Base-by-base conservation (phyloP, 1,140 invertebrate genomes). In the Drosophila ercepeae region DNA sequence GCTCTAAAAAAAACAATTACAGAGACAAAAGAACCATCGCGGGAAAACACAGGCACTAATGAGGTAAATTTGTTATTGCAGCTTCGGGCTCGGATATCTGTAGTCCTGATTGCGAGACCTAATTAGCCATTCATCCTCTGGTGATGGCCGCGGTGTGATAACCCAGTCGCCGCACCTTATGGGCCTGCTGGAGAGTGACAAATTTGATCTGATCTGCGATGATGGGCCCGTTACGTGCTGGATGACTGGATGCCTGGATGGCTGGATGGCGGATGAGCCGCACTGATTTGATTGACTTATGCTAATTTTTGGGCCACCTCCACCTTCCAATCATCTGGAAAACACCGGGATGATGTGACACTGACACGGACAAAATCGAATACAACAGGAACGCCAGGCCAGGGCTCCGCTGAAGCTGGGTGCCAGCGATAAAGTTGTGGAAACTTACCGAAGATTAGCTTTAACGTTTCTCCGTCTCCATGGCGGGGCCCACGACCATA, bases 21-120 rank as follows among this genome's bases (percentile, higher is more conserved):
- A 23, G 29, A 44, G 21, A 16, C 49, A 52, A 71, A 51, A 36
- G 50, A 36, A 41, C 42, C 21, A 27, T 23, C 14, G 59, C 41
- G 21, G 19, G 53, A 50, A 25, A 0, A 29, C 32, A 19, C 41
- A 45, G n/a, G 54, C 71, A 70, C 60, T 82, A 83, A 83, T 83
- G 14, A 68, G 44, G 36, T 34, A 55, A 65, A 60, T 78, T 77
- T 58, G 8, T 46, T 16, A 39, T 39, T 39, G 14, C 14, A 18
- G 52, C 11, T 29, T 39, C 9, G 1, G 8, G 32, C 2, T 11
- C 4, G 19, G n/a, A 29, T 25, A 49, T 52, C 25, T 63, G 73
- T 51, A 59, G 29, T 61, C 49, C 27, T 78, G 75, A 83, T 84
- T 78, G 70, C 59, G 44, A 19, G 34, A 42, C 64, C 52, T 73